These are phyloP conservation scores for Tolmerus cingulatus DNA, from an alignment of 2,888 invertebrate genomes.

Conservation along the genomic window DNA sequence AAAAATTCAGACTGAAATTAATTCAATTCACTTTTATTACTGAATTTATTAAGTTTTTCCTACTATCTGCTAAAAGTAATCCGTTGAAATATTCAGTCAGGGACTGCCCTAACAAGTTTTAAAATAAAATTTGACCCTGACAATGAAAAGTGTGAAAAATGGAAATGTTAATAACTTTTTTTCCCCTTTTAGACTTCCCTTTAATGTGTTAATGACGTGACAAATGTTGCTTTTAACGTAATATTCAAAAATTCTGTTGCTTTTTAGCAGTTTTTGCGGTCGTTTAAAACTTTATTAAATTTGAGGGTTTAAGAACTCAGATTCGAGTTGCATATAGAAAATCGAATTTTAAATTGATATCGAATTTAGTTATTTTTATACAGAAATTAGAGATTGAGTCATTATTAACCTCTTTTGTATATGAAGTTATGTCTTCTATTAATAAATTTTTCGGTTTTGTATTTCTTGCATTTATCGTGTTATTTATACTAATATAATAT, in stretches of 20 bases:
- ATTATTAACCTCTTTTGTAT: too few relatives aligned
- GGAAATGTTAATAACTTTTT: not conserved
- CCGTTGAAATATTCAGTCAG: not conserved
- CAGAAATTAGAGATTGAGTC: too few relatives aligned
- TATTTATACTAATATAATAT: too few relatives aligned
- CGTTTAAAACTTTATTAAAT: not conserved
- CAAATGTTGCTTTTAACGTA: not conserved
- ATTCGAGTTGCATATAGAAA: too few relatives aligned
- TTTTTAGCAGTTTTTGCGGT: not conserved
- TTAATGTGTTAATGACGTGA: not conserved
- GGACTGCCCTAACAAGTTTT: not conserved
- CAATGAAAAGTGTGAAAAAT: not conserved
- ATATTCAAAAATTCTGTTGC: not conserved
- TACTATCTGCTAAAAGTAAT: not conserved
- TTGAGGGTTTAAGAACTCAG: not conserved
- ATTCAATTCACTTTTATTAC: not conserved
- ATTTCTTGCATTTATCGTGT: not conserved
- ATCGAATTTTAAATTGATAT: too few relatives aligned
- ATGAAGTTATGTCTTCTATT: too few relatives aligned
- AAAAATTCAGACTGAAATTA: not conserved
- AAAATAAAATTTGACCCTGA: not conserved
- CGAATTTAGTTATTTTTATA: too few relatives aligned
- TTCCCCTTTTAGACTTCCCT: not conserved
- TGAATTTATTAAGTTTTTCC: not conserved
- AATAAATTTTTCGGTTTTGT: not conserved